phyloP scores from a whole-genome alignment of 1,140 invertebrate genomes.

The Leptoteleia sp. region DNA sequence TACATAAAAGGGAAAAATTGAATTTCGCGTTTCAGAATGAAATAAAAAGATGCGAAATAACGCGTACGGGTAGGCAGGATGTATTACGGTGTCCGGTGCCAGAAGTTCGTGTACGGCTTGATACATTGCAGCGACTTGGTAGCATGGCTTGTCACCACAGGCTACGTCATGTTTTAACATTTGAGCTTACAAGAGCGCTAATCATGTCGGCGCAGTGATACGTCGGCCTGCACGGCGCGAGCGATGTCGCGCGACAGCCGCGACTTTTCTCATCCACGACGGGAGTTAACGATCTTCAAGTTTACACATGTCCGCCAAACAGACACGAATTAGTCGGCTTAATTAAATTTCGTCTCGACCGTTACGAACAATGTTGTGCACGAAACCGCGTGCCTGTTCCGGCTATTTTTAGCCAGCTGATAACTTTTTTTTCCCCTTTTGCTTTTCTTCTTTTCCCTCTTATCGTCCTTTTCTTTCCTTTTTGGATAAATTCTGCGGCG shows the following conservation, averaged over 20 bases:
- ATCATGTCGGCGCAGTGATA: constrained; percentile 74
- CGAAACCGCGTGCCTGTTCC: no score
- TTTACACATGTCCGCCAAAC: constrained; percentile 60
- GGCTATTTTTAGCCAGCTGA: no score
- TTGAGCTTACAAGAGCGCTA: constrained; percentile 79
- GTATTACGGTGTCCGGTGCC: constrained; percentile 67
- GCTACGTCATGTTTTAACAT: constrained; percentile 78
- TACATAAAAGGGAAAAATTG: constrained; percentile 54
- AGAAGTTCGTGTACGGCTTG: constrained; percentile 74
- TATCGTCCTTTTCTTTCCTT: no score
- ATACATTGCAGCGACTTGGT: constrained; percentile 75
- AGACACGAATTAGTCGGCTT: constrained; percentile 55
- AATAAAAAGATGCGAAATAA: constrained; percentile 57
- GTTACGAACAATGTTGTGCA: constrained; percentile 34
- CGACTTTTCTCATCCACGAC: constrained; percentile 66
- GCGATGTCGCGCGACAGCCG: constrained; percentile 60
- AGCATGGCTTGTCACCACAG: constrained; percentile 72
- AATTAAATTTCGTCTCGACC: constrained; percentile 57
- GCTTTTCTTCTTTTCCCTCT: no score
- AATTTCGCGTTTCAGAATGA: constrained; percentile 35
- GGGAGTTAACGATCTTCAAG: constrained; percentile 67
- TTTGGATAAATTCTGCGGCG: no score
- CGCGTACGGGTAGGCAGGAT: constrained; percentile 53
- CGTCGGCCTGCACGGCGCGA: constrained; percentile 49
- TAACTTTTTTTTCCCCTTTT: no score